A percentile compares a stretch with the other conserved stretches of the same genome.
phyloP scores from a whole-genome alignment of 1,140 invertebrate genomes.

The Sitobion miscanthi region DNA sequence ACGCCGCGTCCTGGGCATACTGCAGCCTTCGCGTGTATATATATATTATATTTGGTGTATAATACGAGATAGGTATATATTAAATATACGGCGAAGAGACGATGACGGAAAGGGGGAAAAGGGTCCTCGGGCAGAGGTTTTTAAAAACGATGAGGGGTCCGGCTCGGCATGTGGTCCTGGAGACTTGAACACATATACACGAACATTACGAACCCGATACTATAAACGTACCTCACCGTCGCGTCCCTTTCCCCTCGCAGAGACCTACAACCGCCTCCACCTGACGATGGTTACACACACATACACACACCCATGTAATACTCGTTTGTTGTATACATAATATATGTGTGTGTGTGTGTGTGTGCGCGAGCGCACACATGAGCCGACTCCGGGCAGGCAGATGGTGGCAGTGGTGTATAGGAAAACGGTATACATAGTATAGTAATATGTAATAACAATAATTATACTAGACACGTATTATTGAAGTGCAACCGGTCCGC shows the following conservation, averaged over 20 bases:
- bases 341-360: background rate
- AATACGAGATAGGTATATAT: background rate
- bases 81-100: slow-evolving; percentile 4
- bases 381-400: background rate
- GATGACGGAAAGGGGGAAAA: slow-evolving; percentile 36
- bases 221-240: background rate
- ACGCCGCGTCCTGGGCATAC: background rate
- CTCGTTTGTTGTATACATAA: background rate
- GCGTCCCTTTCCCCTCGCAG: background rate
- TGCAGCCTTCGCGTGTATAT: too few relatives aligned
- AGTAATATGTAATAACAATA: slow-evolving; percentile 42
- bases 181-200: slow-evolving; percentile 39
- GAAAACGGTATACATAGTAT: slow-evolving; percentile 11
- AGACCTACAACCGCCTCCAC: slow-evolving; percentile 29
- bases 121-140: slow-evolving; percentile 37
- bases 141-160: slow-evolving; percentile 44
- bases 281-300: background rate
- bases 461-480: slow-evolving; percentile 44
- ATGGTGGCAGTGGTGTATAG: slow-evolving; percentile 2
- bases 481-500: slow-evolving; percentile 47
- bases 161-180: slow-evolving; percentile 52
- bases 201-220: slow-evolving; percentile 43
- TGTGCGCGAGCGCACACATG: background rate
- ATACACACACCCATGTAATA: too few relatives aligned
- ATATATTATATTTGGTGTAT: too few relatives aligned